Evolutionary conservation across 2,113 vertebrate genomes (phyloP), one percentile per base, ranked within the genome.

Genomic region (Patagioenas fasciata): DNA sequence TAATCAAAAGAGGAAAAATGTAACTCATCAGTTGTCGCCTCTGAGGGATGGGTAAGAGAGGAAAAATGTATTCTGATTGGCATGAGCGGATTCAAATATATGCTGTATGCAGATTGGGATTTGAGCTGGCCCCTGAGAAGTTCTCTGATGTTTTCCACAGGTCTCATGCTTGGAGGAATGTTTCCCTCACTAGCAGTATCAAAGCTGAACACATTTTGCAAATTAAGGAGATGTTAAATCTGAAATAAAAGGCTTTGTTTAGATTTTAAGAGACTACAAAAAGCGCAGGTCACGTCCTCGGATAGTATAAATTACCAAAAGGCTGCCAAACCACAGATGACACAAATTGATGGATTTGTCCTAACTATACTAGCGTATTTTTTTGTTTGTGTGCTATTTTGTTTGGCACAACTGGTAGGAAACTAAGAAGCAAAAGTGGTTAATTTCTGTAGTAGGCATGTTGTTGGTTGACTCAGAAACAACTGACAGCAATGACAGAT

Each of bases 81-180:
- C n/a, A 50, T 61, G 73, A 89, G 85, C 25, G 84, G 40, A 91
- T 87, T 84, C 78, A 91, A 84, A 93, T 65, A 80, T 29, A 89
- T 26, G 44, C 80, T 83, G 54, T 86, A 54, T 38, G 44, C 19
- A 77, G 58, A 80, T 57, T 32, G 38, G 15, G 25, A 54, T 88
- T 62, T 82, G 61, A 82, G 60, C 51, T 32, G 23, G 65, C 23
- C 50, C 58, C 2, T 2, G 53, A 80, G 61, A 94, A 79, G 81
- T 62, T 65, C 44, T 86, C 67, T 89, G 64, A 81, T 71, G 40
- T 84, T 84, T 89, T 88, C 54, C 54, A 83, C 11, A n/a, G 84
- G 65, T 87, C 47, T 91, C 32, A 48, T 23, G 26, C 26, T 58
- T 50, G 15, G 60, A 84, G 13, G 50, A 80, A 72, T 38, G 11